Evolutionary conservation across 2,797 vertebrate species (phyloP), one percentile per base, ranked within the genome.

Genomic region (Anisognathus igniventris): DNA sequence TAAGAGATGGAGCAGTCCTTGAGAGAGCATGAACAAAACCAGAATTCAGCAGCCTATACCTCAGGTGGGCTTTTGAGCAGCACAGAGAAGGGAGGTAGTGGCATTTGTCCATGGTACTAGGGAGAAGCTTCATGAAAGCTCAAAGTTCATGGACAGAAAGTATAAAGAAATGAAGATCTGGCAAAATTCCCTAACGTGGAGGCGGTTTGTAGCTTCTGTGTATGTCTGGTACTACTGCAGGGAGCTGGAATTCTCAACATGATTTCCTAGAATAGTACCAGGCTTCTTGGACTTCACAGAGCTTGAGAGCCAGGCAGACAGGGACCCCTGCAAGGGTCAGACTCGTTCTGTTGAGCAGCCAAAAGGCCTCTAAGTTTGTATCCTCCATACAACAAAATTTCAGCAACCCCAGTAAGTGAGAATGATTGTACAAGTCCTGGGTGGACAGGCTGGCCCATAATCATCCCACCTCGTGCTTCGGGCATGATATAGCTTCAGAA

Each of bases 101-200:
- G 5, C 23, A 31, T 84, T 93, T 70, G 9, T 72, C 47, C 12
- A 14, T 18, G 33, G 47, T 5, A 4, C 35, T 22, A 50, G 61
- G n/a, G 25, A 77, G 35, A 74, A 50, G 4, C 21, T 33, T 65
- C 47, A 30, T 33, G 20, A 57, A 76, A 86, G 20, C 16, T 80
- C 28, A n/a, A 28, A 47, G 19, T 66, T 21, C 64, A 28, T 58
- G 48, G 21, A 27, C 19, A 50, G 65, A 70, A 58, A n/a, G 16
- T 14, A 33, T 27, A 37, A 80, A 68, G 39, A 82, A 68, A 47
- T 35, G 2, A 76, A 75, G 37, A 33, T 22, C 19, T 72, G 17
- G 44, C 20, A 72, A n/a, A 42, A 31, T 67, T 88, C 39, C 18
- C 24, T 35, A 75, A 3, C 0, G 0, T 18, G 6, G 10, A 21